A percentile compares a stretch with the other conserved stretches of the same genome.
These are phyloP conservation scores for Carcharodon carcharias DNA, from an alignment of 2,797 vertebrate species.

Conservation along the genomic window DNA sequence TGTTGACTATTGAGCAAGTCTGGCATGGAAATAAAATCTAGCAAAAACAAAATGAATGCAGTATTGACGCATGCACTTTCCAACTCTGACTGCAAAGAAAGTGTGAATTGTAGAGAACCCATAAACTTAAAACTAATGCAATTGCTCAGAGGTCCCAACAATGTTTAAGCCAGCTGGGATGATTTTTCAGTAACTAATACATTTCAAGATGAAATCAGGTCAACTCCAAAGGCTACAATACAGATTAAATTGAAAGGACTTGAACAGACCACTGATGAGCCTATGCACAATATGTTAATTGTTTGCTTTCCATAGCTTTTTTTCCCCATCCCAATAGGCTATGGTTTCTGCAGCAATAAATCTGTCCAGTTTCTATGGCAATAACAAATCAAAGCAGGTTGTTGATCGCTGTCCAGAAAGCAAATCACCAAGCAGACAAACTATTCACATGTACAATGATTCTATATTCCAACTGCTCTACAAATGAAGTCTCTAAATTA, in stretches of 20 bases:
- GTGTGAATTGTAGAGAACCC: background rate
- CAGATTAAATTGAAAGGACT: background rate
- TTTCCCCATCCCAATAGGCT: background rate
- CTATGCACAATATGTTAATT: background rate
- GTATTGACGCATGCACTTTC: background rate
- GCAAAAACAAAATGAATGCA: background rate
- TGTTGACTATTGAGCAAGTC: background rate
- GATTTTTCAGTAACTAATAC: background rate
- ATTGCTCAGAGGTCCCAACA: background rate
- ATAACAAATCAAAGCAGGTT: slow-evolving; percentile 3
- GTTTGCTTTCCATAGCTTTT: background rate
- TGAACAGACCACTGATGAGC: background rate
- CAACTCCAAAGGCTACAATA: background rate
- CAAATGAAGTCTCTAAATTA: background rate
- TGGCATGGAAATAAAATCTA: background rate
- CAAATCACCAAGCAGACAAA: background rate
- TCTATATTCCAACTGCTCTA: background rate
- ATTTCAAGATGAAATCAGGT: background rate
- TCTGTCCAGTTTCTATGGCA: background rate
- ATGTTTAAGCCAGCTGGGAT: background rate
- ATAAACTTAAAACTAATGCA: background rate
- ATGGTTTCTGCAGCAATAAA: background rate
- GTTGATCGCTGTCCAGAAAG: background rate
- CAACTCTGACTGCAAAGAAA: background rate
- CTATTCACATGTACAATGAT: background rate